Base-by-base conservation (phyloP, 2,888 invertebrate genomes). In the Phragmatobia fuliginosa region DNA sequence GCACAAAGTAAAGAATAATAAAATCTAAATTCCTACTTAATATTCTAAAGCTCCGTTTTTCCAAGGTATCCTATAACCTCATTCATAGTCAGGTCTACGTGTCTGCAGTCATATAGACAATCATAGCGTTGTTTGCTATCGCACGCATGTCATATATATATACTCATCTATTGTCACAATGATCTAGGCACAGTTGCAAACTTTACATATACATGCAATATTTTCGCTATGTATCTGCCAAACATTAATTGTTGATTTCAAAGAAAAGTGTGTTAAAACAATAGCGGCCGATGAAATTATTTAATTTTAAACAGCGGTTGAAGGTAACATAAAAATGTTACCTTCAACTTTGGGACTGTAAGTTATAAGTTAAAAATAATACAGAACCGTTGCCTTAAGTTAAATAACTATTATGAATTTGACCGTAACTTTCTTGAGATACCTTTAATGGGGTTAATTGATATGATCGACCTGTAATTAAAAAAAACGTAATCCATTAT, bases 71-170 rank as follows among this genome's bases (percentile, higher is more conserved):
- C 56, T 52, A 69, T 66, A 33, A 56, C 5, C 49, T 25, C 61
- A 69, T 75, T 71, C 32, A 68, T 36, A 73, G 65, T 60, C 58
- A 45, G n/a, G 81, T 32, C 73, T 76, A 79, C 77, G 74, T 81
- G 80, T 74, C 73, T 60, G 45, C n/a, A 79, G 82, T 74, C 76
- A 81, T 70, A 75, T 73, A 62, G 67, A 81, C 70, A 79, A 67
- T 66, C 62, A 41, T 70, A 59, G 67, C 67, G 72, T 75, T 79
- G 75, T 70, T 62, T 60, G 65, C 73, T 68, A 68, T 41, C 71
- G 72, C 66, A 68, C 66, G 66, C 58, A 66, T 64, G 66, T 76
- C 67, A 41, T 74, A 79, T 73, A 72, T 66, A 81, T 77, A 77
- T 74, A n/a, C n/a, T n/a, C n/a, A n/a, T n/a, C n/a, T n/a, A n/a